Evolutionary conservation across 2,888 invertebrate genomes (phyloP), one percentile per base, ranked within the genome.

Genomic region (Minunthozetes semirufus): DNA sequence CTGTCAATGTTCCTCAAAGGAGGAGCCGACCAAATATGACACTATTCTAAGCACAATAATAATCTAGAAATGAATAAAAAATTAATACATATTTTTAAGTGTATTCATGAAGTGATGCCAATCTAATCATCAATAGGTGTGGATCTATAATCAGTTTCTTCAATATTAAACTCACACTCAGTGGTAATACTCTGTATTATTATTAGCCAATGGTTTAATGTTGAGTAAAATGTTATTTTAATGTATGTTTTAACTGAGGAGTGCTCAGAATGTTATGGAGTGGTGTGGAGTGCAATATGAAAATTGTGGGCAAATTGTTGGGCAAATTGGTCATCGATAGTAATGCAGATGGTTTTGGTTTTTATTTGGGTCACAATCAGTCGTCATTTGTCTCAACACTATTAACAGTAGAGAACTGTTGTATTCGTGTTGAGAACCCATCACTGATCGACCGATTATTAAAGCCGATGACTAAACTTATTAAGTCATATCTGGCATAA

Each of bases 111-210:
- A 59, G 59, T 25, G 59, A 59, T 59, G 22, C 22, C 59, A 59
- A 59, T 59, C 59, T 66, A 66, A 66, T 66, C 66, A 66, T n/a
- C 66, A 66, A 66, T 66, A 66, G 66, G 66, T 66, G 66, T 66
- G 66, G 33, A 66, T 66, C 66, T 66, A 63, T 63, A 56, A 11
- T 33, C 33, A 33, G 33, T 33, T 33, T 33, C 33, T 33, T 33
- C 33, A 33, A 33, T 8, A 33, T 33, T 33, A 33, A 8, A 33
- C 33, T 33, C 33, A 33, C 33, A 33, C 33, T 33, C 33, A 5
- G 8, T 33, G 33, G 33, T 5, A 33, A 8, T 33, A 8, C 33
- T 5, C 4, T 8, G 3, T 3, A 48, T 48, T 17, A 63, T 38
- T 66, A 66, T 66, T 66, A 38, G 38, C 38, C 19, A 66, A n/a